Evolutionary conservation across 2,888 invertebrate genomes (phyloP).

Genomic region (Cerceris rybyensis): DNA sequence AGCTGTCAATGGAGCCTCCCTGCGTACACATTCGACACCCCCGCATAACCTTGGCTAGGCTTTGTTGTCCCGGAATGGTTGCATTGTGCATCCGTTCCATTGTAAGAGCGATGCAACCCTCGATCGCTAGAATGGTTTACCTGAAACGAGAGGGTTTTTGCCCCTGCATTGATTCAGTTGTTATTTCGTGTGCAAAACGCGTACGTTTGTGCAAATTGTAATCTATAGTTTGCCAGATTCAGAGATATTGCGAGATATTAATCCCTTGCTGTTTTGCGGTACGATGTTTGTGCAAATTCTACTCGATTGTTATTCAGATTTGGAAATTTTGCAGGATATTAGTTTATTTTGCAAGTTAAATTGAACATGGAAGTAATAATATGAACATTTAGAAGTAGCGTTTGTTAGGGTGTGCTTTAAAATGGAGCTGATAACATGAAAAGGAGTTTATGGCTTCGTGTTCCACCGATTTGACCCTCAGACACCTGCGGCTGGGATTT

Average conservation of each 20-base stretch:
- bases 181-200: conserved; percentile 36
- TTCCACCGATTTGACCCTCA: conserved; percentile 17
- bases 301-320: too few relatives aligned
- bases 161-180: conserved; percentile 26
- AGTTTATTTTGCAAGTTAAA: too few relatives aligned
- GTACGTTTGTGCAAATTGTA: background rate
- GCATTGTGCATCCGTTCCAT: conserved; percentile 63
- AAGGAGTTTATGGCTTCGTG: conserved; percentile 11
- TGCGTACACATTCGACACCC: conserved; percentile 62
- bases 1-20: conserved; percentile 68
- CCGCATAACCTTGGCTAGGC: conserved; percentile 58
- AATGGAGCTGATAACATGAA: conserved; percentile 40
- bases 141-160: conserved; percentile 42
- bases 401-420: conserved; percentile 32
- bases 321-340: too few relatives aligned
- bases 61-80: conserved; percentile 43
- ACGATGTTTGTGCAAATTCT: too few relatives aligned
- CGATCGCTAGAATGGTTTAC: conserved; percentile 60
- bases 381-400: background rate
- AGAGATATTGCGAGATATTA: too few relatives aligned
- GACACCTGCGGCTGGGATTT: too few relatives aligned
- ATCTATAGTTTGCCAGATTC: too few relatives aligned
- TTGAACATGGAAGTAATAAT: too few relatives aligned
- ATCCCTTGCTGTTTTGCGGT: too few relatives aligned
- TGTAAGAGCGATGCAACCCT: conserved; percentile 56